Evolutionary conservation across 2,797 vertebrate species (phyloP).

Genomic region (Eleutherodactylus coqui): DNA sequence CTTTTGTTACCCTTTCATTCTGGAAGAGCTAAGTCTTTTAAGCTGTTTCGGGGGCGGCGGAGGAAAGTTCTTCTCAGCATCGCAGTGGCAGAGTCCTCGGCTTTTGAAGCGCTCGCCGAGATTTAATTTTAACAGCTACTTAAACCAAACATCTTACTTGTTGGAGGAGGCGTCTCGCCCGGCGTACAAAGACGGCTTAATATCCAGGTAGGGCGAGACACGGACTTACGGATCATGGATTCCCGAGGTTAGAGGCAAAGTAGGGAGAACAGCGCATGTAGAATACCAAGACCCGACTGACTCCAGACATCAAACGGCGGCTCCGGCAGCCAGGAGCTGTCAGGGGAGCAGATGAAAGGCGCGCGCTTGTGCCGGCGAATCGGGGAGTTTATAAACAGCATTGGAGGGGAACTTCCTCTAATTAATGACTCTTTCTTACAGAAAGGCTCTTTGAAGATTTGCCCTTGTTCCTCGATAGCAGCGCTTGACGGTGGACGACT

Average conservation of each 20-base stretch:
- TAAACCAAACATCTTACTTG: constrained; percentile 39
- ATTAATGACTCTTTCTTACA: constrained; percentile 53
- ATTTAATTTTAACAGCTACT: constrained; percentile 42
- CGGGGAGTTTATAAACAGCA: neutral
- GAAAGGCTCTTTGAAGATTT: constrained; percentile 51
- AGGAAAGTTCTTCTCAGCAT: constrained; percentile 24
- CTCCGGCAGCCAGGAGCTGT: neutral
- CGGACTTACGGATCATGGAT: neutral
- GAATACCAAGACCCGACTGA: neutral
- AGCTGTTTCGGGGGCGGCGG: constrained; percentile 31
- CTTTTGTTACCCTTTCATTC: constrained; percentile 38
- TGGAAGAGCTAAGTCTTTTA: constrained; percentile 48
- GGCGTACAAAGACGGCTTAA: constrained; percentile 39
- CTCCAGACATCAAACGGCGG: neutral
- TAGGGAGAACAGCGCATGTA: too few relatives aligned
- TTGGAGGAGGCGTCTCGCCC: constrained; percentile 33
- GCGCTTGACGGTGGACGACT: neutral
- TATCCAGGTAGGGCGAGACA: neutral
- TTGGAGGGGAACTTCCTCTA: constrained; percentile 37
- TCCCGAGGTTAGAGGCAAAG: neutral
- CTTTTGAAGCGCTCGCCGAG: constrained; percentile 20
- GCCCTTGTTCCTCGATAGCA: constrained; percentile 34
- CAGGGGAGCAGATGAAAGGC: constrained; percentile 51
- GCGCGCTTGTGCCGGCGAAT: neutral
- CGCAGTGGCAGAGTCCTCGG: constrained; percentile 4